Percentiles rank a stretch among this genome's conserved stretches.
These are phyloP conservation scores for Myiagra hebetior DNA, from an alignment of 2,113 vertebrate species.

Conservation along the genomic window DNA sequence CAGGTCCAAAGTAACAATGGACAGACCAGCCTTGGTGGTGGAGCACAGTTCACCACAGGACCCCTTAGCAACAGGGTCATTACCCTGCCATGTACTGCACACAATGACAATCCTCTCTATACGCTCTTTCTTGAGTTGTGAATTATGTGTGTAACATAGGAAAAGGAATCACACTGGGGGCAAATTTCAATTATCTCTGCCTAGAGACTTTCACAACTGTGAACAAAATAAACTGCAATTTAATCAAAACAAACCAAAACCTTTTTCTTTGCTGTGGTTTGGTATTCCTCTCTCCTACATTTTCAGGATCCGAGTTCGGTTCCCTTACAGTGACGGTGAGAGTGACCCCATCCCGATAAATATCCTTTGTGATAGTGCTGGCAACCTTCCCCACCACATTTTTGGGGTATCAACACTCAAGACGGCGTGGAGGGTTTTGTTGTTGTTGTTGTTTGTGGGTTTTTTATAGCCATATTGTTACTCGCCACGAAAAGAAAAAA, in stretches of 20 bases:
- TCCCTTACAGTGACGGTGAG: fast-evolving
- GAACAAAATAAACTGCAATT: neutral
- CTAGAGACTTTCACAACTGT: neutral
- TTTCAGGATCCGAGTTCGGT: neutral
- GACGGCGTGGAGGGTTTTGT: fast-evolving
- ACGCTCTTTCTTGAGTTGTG: fast-evolving
- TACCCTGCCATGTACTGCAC: fast-evolving
- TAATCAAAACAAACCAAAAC: neutral
- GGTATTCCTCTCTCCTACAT: neutral
- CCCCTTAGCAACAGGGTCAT: neutral
- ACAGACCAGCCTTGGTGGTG: fast-evolving
- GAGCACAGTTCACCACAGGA: fast-evolving
- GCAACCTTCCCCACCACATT: fast-evolving
- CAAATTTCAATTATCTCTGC: neutral
- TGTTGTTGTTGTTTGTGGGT: neutral
- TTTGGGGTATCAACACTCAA: too few relatives aligned
- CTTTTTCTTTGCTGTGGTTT: neutral
- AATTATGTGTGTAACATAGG: fast-evolving
- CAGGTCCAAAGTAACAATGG: fast-evolving
- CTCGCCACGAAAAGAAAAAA: neutral
- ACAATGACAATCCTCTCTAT: fast-evolving
- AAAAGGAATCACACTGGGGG: neutral
- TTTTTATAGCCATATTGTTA: neutral
- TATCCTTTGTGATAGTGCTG: fast-evolving
- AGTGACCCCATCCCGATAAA: fast-evolving